phyloP scores from a whole-genome alignment of 2,797 vertebrate species.

The Echiichthys vipera region DNA sequence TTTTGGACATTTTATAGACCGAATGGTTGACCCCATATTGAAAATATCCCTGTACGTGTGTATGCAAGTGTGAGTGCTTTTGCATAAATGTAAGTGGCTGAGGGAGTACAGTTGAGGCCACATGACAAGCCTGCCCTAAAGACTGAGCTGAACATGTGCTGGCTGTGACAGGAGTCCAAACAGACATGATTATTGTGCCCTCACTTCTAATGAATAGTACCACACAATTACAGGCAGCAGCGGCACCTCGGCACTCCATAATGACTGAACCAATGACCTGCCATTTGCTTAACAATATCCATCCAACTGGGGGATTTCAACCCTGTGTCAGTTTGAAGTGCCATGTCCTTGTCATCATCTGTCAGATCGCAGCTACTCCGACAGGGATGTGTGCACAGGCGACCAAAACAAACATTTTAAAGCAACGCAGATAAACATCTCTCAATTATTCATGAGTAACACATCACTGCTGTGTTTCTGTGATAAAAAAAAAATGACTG shows the following conservation, averaged over 20 bases:
- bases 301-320: slow-evolving; percentile 42
- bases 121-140: slow-evolving; percentile 57
- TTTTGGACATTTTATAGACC: not conserved
- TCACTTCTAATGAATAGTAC: slow-evolving; percentile 66
- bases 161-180: slow-evolving; percentile 73
- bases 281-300: slow-evolving; percentile 63
- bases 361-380: slow-evolving; percentile 49
- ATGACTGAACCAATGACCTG: slow-evolving; percentile 69
- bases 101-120: slow-evolving; percentile 31
- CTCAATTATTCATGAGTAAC: slow-evolving; percentile 35
- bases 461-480: slow-evolving; percentile 1
- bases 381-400: slow-evolving; percentile 17
- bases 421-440: slow-evolving; percentile 8
- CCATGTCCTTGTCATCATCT: slow-evolving; percentile 54
- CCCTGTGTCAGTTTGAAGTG: slow-evolving; percentile 51
- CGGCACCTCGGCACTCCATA: slow-evolving; percentile 38
- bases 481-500: slow-evolving; percentile 9
- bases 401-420: slow-evolving; percentile 47
- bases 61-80: not conserved
- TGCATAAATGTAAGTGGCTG: slow-evolving; percentile 2
- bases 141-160: slow-evolving; percentile 60
- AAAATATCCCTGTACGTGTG: not conserved
- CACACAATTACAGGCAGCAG: slow-evolving; percentile 59
- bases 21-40: not conserved
- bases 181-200: slow-evolving; percentile 65